Evolutionary conservation across 2,113 vertebrate genomes (phyloP), one percentile per base, ranked within the genome.

Genomic region (Xiphias gladius): DNA sequence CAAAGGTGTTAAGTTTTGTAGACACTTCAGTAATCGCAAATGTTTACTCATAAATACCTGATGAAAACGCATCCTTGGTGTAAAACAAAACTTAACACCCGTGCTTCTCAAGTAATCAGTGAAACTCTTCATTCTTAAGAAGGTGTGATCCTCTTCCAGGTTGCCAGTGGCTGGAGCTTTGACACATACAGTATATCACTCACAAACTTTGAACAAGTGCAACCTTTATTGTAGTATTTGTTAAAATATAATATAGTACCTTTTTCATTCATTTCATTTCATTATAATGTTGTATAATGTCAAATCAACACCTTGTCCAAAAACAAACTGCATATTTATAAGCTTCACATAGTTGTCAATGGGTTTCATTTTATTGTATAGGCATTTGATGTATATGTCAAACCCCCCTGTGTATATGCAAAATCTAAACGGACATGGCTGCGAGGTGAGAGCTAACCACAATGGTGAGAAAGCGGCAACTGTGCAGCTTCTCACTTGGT

Each of bases 171-270:
- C 41, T 70, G 20, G 4, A n/a, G 28, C 35, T 58, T 16, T 65
- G 1, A 0, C 9, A 32, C 5, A 0, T 28, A 11, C 0, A 0
- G 6, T 7, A 22, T 16, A 26, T 19, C 11, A 54, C 19, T 24
- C 14, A 12, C 52, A 81, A 41, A 43, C 72, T 55, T 9, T 75
- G 22, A 64, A 32, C 28, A 43, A 41, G 30, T 14, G 12, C 8
- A 46, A 20, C 30, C 30, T 71, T 57, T 54, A 22, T 17, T 41
- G 1, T 24, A 62, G 13, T 66, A 62, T 30, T 76, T 70, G 12
- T 24, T 48, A 24, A 52, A 62, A 43, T 68, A 8, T 76, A 1
- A 37, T 3, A 32, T 9, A 22, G n/a, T 1, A 12, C 17, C 5
- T 22, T 73, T 62, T n/a, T n/a, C n/a, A n/a, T n/a, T n/a, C n/a